phyloP scores from a whole-genome alignment of 2,797 vertebrate genomes.

The Rhinophrynus dorsalis region DNA sequence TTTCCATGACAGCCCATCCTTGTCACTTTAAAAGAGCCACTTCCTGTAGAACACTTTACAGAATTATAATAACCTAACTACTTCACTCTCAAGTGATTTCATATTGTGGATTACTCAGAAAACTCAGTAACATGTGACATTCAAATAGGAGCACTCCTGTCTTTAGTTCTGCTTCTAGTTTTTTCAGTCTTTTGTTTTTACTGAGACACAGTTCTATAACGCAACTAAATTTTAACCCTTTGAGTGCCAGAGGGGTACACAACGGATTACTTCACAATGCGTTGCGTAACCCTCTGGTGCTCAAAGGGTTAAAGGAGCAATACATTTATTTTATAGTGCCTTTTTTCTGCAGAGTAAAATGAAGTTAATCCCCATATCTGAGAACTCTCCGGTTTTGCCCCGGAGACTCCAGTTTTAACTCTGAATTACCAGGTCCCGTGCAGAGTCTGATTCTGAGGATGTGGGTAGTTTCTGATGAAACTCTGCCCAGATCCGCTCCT shows the following conservation, averaged over 20 bases:
- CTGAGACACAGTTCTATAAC: conserved; percentile 18
- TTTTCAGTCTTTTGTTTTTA: neutral
- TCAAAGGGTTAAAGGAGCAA: too few species aligned
- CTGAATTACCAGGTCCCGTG: too few species aligned
- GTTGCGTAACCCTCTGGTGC: too few species aligned
- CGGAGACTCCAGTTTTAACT: too few species aligned
- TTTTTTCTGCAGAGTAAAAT: conserved; percentile 9
- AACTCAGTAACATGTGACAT: neutral
- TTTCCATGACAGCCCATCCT: neutral
- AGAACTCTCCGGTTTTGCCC: too few species aligned
- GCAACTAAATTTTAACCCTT: too few species aligned
- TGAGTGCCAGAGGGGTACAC: too few species aligned
- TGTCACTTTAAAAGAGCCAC: neutral
- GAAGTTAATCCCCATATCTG: too few species aligned
- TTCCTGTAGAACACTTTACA: conserved; percentile 4
- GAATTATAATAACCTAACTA: neutral
- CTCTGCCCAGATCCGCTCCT: too few species aligned
- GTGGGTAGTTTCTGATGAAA: too few species aligned
- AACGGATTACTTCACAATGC: too few species aligned
- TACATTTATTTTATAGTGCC: conserved; percentile 31
- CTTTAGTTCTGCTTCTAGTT: neutral
- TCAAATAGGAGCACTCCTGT: neutral
- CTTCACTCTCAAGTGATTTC: neutral
- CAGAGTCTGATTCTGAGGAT: too few species aligned
- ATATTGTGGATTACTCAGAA: neutral